Percentiles rank a stretch among this genome's conserved stretches.
Evolutionary conservation across 2,113 vertebrate species (phyloP).

Genomic region (Nerophis lumbriciformis): DNA sequence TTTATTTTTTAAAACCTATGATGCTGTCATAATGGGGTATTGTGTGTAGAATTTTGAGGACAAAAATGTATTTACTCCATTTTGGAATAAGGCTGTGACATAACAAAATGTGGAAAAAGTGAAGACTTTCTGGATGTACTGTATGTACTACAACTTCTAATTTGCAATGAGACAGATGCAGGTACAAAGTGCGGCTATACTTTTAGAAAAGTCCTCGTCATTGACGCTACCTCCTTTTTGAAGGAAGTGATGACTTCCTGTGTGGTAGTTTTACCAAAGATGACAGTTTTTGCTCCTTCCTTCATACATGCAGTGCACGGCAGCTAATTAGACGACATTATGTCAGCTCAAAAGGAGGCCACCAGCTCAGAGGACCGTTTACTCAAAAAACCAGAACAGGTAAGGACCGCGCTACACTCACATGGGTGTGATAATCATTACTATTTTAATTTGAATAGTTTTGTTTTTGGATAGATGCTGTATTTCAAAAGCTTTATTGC

Average conservation of each 20-base stretch:
- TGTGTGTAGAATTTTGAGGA: too few species aligned
- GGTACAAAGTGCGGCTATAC: conserved; percentile 1
- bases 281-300: conserved; percentile 32
- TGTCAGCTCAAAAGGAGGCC: conserved; percentile 46
- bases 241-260: conserved; percentile 74
- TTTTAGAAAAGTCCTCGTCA: conserved; percentile 47
- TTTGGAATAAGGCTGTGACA: too few species aligned
- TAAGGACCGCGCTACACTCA: conserved; percentile 13
- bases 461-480: too few species aligned
- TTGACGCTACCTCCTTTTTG: conserved; percentile 49
- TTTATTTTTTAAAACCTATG: too few species aligned
- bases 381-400: conserved; percentile 63
- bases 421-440: background rate
- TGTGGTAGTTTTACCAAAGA: conserved; percentile 26
- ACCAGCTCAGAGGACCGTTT: conserved; percentile 31
- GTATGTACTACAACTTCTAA: too few species aligned
- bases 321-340: conserved; percentile 31
- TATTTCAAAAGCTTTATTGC: too few species aligned
- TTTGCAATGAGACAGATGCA: background rate
- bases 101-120: too few species aligned
- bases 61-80: too few species aligned
- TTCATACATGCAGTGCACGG: conserved; percentile 7
- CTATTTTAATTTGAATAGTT: too few species aligned
- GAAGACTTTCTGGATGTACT: too few species aligned
- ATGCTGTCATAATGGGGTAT: too few species aligned